Conservation (phyloP, 2,888 invertebrate genomes). For the Rhimphoctona megacephalus region DNA sequence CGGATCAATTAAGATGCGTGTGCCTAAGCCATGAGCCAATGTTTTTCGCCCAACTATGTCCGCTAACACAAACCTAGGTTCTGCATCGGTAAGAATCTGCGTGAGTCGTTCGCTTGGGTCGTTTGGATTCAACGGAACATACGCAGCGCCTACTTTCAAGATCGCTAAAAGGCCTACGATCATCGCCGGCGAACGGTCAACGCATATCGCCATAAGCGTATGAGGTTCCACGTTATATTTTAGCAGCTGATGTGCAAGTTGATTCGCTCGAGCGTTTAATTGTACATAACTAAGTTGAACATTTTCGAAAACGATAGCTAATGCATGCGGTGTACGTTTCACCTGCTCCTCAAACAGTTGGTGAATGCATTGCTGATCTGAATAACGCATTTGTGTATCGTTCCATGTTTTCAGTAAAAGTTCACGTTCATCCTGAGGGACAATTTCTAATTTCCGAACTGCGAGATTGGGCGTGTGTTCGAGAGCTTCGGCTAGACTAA, state of each 20-base stretch:
- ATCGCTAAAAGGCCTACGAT: slow-evolving; percentile 18
- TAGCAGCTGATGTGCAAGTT: neutral
- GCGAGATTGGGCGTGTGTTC: neutral
- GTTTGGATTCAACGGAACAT: slow-evolving; percentile 4
- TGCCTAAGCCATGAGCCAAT: neutral
- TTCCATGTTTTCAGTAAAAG: slow-evolving; percentile 13
- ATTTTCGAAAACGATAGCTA: neutral
- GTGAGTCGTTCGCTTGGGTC: slow-evolving; percentile 9
- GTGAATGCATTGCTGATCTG: slow-evolving; percentile 5
- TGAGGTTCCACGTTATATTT: neutral
- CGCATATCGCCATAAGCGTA: neutral
- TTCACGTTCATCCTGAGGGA: slow-evolving; percentile 1
- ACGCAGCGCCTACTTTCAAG: slow-evolving; percentile 17
- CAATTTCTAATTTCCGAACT: neutral
- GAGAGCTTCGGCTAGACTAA: neutral
- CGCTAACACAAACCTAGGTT: neutral
- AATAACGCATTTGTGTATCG: neutral
- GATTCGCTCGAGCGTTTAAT: slow-evolving; percentile 14
- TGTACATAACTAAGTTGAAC: neutral
- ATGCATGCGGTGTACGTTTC: neutral
- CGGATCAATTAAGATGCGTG: neutral
- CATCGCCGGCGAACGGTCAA: slow-evolving; percentile 18
- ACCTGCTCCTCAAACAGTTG: slow-evolving; percentile 30
- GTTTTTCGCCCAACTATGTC: neutral
- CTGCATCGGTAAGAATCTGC: slow-evolving; percentile 2